These are phyloP conservation scores for Pteropus alecto DNA, from an alignment of 2,113 vertebrate genomes.

Conservation along the genomic window DNA sequence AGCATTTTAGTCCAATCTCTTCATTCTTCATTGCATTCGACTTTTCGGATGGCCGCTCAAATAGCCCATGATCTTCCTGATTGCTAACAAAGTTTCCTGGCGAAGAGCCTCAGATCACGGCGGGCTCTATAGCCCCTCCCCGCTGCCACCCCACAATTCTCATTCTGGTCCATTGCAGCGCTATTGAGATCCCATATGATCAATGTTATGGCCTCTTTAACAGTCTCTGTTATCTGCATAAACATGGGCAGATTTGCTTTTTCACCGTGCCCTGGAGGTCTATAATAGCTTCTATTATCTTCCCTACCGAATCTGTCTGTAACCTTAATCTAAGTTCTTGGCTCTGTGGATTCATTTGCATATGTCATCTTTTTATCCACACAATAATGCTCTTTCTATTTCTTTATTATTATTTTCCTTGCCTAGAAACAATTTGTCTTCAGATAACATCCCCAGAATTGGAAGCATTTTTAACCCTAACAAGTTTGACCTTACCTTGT, in stretches of 20 bases:
- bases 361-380: conserved; percentile 41
- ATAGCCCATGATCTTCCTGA: conserved; percentile 32
- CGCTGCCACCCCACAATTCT: neutral
- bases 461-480: neutral
- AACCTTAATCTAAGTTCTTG: neutral
- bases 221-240: conserved; percentile 56
- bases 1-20: conserved; percentile 50
- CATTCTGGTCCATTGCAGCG: neutral
- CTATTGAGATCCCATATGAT: conserved; percentile 29
- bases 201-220: conserved; percentile 48
- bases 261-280: neutral
- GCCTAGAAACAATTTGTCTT: neutral
- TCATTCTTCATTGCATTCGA: neutral
- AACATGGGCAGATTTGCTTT: conserved; percentile 56
- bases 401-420: neutral
- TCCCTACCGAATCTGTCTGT: neutral
- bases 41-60: neutral
- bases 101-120: neutral
- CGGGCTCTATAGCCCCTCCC: neutral
- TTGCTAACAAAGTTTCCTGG: neutral
- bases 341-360: neutral
- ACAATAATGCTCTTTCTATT: conserved; percentile 26
- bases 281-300: neutral
- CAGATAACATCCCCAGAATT: neutral
- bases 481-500: neutral